phyloP scores from a whole-genome alignment of 1,140 invertebrate genomes.

The Xylocopa sonorina region DNA sequence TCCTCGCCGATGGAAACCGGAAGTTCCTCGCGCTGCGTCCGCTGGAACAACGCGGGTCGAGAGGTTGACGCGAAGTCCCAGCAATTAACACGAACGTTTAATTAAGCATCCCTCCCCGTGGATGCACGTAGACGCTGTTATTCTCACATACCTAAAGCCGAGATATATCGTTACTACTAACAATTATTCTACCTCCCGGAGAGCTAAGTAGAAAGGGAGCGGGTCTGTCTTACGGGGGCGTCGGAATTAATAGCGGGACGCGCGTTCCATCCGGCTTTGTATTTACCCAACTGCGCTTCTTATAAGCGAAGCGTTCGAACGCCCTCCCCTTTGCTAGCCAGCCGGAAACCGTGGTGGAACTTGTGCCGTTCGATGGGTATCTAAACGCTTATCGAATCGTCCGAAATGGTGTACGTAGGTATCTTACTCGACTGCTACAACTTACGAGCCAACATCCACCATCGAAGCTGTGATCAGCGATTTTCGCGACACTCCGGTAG shows the following conservation, averaged over 20 bases:
- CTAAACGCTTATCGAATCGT: not conserved
- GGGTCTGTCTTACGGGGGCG: slow-evolving; percentile 68
- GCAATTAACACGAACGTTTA: slow-evolving; percentile 79
- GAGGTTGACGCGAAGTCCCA: slow-evolving; percentile 74
- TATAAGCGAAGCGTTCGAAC: slow-evolving; percentile 26
- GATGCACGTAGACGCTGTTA: slow-evolving; percentile 72
- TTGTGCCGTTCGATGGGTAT: not conserved
- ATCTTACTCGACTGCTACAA: too few relatives aligned
- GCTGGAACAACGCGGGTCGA: slow-evolving; percentile 60
- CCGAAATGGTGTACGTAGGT: too few relatives aligned
- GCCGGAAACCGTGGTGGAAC: not conserved
- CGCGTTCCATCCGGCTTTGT: slow-evolving; percentile 41
- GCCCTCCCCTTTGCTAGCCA: not conserved
- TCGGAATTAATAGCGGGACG: slow-evolving; percentile 45
- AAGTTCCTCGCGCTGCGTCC: slow-evolving; percentile 62
- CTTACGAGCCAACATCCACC: too few relatives aligned
- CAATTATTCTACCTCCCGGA: slow-evolving; percentile 73
- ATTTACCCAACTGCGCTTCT: slow-evolving; percentile 42
- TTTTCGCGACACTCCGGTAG: too few relatives aligned
- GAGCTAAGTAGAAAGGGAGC: slow-evolving; percentile 44
- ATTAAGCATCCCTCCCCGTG: slow-evolving; percentile 74
- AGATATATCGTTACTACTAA: slow-evolving; percentile 77
- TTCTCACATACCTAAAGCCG: slow-evolving; percentile 75
- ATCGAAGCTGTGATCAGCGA: too few relatives aligned
- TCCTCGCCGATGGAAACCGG: slow-evolving; percentile 61